These are phyloP conservation scores for Neopipo cinnamomea DNA, from an alignment of 2,113 vertebrate genomes.

Conservation along the genomic window DNA sequence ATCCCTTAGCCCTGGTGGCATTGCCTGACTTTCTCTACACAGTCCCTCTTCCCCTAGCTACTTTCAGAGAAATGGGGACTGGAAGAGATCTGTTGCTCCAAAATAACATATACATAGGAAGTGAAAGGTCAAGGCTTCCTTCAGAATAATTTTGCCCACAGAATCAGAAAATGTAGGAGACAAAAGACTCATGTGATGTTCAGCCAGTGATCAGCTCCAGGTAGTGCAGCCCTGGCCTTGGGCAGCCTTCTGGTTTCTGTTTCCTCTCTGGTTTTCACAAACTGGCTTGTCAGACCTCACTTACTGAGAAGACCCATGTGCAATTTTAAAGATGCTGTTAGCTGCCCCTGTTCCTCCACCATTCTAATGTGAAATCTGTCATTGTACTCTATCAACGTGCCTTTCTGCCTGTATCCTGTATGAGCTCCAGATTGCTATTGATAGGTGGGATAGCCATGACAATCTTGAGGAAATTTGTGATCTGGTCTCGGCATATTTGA, in stretches of 20 bases:
- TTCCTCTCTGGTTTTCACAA: neutral
- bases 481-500: slow-evolving; percentile 59
- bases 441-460: slow-evolving; percentile 12
- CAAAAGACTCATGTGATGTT: neutral
- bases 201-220: neutral
- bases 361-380: neutral
- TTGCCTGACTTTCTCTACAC: neutral
- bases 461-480: slow-evolving; percentile 41
- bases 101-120: neutral
- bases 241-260: slow-evolving; percentile 13
- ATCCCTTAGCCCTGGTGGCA: neutral
- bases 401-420: neutral
- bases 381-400: neutral
- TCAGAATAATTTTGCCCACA: neutral
- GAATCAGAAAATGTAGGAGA: neutral
- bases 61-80: neutral
- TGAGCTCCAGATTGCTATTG: slow-evolving; percentile 29
- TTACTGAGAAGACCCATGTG: neutral
- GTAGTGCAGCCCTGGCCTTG: neutral
- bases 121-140: neutral
- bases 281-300: neutral
- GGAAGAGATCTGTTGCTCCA: neutral
- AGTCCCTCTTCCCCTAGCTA: neutral
- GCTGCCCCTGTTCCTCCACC: neutral
- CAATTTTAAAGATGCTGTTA: neutral